Base-by-base conservation (phyloP, 1,140 invertebrate species). In the Anadara kagoshimensis region DNA sequence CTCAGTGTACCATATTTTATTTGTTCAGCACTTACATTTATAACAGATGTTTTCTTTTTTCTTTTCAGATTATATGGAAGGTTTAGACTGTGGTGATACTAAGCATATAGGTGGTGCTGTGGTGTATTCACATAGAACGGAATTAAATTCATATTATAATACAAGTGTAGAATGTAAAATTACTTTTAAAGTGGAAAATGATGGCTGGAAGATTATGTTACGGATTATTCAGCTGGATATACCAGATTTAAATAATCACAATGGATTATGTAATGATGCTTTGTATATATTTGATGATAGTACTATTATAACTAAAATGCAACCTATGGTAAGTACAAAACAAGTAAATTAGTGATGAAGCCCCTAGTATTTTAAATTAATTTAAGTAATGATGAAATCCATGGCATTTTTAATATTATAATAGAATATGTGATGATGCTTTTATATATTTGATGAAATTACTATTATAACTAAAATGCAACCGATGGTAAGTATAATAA, bases 31-130 rank as follows among this genome's bases (percentile, higher is more conserved):
- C 18, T 43, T 18, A 20, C 3, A 51, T 20, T 16, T 51, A 20
- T 51, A 51, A 8, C 8, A 41, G 29, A 44, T 59, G 44, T 69
- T 49, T 69, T 71, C 54, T 58, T 64, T 58, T 74, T 24, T 70
- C 10, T 73, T 84, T 79, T 64, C 83, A 87, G 86, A 84, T 83
- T 87, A 84, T 67, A 87, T 87, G 86, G 76, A 83, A 43, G 81
- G 78, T 20, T 64, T 56, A 20, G 82, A 85, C 64, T 87, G 86
- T 72, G 79, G 76, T n/a, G 76, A 83, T 51, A 75, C 54, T 43
- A 83, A 86, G 58, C 64, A 79, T 58, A 54, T 88, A 69, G 84
- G 84, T 22, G 84, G 85, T 20, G 85, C 86, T 7, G 78, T 83
- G 14, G 85, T 88, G 16, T 84, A 81, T 76, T 87, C 85, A 24